These are phyloP conservation scores for Ips nitidus DNA, from an alignment of 1,140 invertebrate species.

Conservation along the genomic window DNA sequence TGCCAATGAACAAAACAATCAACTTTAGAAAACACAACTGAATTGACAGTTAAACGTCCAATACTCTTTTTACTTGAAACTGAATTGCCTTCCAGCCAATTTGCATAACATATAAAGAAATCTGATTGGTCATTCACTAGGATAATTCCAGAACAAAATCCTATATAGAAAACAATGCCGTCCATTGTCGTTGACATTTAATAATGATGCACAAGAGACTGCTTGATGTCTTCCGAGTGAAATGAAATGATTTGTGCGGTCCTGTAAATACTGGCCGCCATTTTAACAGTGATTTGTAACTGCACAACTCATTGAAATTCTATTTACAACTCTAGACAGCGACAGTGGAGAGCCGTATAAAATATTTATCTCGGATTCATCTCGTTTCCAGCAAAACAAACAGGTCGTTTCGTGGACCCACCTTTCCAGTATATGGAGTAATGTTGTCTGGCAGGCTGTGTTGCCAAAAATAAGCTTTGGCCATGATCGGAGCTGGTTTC, in stretches of 20 bases:
- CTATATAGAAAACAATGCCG: background rate
- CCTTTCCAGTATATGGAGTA: slow-evolving; percentile 22
- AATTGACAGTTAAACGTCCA: too few species aligned
- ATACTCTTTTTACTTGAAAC: background rate
- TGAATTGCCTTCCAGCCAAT: background rate
- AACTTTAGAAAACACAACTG: too few species aligned
- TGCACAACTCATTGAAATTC: slow-evolving; percentile 43
- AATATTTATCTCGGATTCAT: slow-evolving; percentile 47
- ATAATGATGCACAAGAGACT: slow-evolving; percentile 1
- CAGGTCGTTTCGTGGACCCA: slow-evolving; percentile 23
- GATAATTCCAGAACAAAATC: background rate
- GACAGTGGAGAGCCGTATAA: slow-evolving; percentile 38
- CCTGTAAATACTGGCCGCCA: slow-evolving; percentile 31
- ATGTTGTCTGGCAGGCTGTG: slow-evolving; percentile 10
- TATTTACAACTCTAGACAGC: slow-evolving; percentile 37
- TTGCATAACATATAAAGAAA: slow-evolving; percentile 1
- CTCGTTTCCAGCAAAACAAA: slow-evolving; percentile 43
- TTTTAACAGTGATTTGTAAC: slow-evolving; percentile 37
- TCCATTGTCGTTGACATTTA: background rate
- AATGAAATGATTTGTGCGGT: slow-evolving; percentile 30
- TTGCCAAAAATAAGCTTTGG: slow-evolving; percentile 22
- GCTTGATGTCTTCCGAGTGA: background rate
- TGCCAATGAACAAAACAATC: too few species aligned
- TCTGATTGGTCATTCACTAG: background rate
- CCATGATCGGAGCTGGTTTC: background rate